Conservation (phyloP, 2,113 vertebrate genomes). For the Phoxinus phoxinus region DNA sequence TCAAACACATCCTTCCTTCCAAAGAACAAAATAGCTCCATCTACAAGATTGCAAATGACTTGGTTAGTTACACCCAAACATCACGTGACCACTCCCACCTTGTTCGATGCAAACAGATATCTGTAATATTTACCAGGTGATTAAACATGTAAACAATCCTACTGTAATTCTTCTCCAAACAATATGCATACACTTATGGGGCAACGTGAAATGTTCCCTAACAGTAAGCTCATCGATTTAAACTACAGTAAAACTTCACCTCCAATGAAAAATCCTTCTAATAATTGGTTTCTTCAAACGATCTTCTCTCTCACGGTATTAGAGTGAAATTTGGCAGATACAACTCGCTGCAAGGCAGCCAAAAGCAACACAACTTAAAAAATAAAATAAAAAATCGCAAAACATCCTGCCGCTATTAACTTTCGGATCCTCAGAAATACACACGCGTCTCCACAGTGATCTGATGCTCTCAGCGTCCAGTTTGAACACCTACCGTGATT, state of each 20-base stretch:
- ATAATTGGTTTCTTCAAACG: neutral
- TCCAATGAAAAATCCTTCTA: neutral
- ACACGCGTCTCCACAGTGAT: neutral
- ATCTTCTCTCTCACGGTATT: neutral
- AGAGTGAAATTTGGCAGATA: neutral
- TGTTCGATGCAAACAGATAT: neutral
- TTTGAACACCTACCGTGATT: constrained; percentile 5
- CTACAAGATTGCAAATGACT: neutral
- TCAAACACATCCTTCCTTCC: neutral
- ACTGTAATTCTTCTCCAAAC: neutral
- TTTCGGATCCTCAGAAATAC: neutral
- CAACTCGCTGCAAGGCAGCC: neutral
- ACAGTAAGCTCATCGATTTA: neutral
- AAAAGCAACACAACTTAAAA: neutral
- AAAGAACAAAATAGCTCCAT: neutral
- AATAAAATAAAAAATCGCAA: too few species aligned
- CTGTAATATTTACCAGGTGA: neutral
- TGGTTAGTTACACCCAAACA: neutral
- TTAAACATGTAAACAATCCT: neutral
- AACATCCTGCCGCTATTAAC: neutral
- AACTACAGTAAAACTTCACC: neutral
- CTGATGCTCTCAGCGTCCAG: neutral
- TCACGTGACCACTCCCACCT: constrained; percentile 15
- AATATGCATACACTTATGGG: neutral
- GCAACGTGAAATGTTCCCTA: neutral